Evolutionary conservation across 2,888 invertebrate species (phyloP).

Genomic region (Isotomurus palustris): DNA sequence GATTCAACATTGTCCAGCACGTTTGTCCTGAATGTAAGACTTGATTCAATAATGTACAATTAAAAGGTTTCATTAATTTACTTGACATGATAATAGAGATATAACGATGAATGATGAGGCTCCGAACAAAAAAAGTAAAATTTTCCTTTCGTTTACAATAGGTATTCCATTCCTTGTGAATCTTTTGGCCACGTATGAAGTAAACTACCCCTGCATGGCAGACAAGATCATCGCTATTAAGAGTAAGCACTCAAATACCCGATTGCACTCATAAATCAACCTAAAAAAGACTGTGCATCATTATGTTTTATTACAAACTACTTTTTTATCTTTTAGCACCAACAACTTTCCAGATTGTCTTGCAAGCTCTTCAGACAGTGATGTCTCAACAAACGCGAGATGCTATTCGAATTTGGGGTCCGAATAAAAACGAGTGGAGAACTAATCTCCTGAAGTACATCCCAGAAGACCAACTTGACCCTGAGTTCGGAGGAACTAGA

Average conservation of each 20-base stretch:
- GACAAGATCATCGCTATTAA: slow-evolving; percentile 5
- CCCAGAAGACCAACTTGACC: slow-evolving; percentile 5
- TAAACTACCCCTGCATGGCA: no score
- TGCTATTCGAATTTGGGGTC: slow-evolving; percentile 5
- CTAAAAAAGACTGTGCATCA: no score
- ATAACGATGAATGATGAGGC: no score
- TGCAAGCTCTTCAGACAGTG: slow-evolving; percentile 1
- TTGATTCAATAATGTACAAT: no score
- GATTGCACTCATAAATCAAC: no score
- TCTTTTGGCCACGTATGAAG: no score
- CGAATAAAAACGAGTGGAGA: neutral
- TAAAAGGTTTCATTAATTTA: no score
- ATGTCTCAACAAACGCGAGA: slow-evolving; percentile 6
- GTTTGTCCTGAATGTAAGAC: slow-evolving; percentile 4
- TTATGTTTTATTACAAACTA: no score
- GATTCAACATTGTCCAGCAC: slow-evolving; percentile 7
- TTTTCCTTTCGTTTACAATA: no score
- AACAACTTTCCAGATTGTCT: neutral
- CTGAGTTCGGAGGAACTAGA: slow-evolving; percentile 11
- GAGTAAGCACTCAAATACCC: neutral
- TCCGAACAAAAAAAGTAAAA: no score
- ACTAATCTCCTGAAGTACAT: slow-evolving; percentile 1
- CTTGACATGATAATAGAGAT: no score
- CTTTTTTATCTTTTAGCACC: slow-evolving; percentile 5
- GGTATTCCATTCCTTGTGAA: no score